phyloP scores from a whole-genome alignment of 92 coral and sea anemone genomes.

The Heliopora coerulea region DNA sequence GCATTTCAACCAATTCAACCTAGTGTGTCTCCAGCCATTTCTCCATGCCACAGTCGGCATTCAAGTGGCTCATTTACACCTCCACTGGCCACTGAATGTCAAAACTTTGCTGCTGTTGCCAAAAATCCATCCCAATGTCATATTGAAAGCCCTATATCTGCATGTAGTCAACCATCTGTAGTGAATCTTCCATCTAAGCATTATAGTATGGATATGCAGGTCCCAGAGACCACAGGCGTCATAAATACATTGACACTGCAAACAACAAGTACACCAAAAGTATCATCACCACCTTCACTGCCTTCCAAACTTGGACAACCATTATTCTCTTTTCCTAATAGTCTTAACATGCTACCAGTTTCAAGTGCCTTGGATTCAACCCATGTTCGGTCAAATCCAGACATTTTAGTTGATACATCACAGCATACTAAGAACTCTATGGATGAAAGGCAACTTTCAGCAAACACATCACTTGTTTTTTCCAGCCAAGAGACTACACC shows the following conservation, averaged over 20 bases:
- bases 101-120: neutral
- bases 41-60: conserved; percentile 41
- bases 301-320: conserved; percentile 42
- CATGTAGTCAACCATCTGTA: neutral
- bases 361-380: conserved; percentile 38
- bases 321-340: conserved; percentile 33
- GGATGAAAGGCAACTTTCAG: neutral
- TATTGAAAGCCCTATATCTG: neutral
- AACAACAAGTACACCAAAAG: conserved; percentile 31
- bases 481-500: neutral
- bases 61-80: conserved; percentile 43
- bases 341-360: conserved; percentile 33
- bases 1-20: neutral
- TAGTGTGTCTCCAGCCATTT: neutral
- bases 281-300: conserved; percentile 25
- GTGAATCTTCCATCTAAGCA: neutral
- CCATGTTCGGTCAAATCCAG: conserved; percentile 38
- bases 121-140: neutral
- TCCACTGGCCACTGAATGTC: conserved; percentile 28
- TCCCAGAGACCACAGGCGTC: conserved; percentile 5
- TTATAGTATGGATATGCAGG: neutral
- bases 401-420: conserved; percentile 6
- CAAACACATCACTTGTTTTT: conserved; percentile 9
- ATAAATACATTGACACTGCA: conserved; percentile 1
- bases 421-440: neutral